Evolutionary conservation across 2,797 vertebrate species (phyloP).

Genomic region (Muscicapa striata): DNA sequence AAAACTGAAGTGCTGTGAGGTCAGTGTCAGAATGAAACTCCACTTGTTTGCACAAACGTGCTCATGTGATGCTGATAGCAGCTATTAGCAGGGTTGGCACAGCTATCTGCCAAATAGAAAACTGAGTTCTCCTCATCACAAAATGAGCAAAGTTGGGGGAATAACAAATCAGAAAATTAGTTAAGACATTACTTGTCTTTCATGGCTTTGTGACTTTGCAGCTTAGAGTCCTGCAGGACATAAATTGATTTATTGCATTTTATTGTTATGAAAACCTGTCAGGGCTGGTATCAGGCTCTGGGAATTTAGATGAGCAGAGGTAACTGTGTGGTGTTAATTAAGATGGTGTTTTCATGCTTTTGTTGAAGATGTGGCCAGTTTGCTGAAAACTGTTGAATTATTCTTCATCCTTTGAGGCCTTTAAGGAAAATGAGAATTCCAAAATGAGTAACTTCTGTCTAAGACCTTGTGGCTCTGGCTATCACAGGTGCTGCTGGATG

Average conservation of each 20-base stretch:
- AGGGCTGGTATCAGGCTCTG: slow-evolving; percentile 22
- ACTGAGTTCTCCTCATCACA: slow-evolving; percentile 66
- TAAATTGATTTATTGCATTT: slow-evolving; percentile 66
- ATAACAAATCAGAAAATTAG: slow-evolving; percentile 79
- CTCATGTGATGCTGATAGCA: slow-evolving; percentile 61
- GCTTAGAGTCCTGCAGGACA: slow-evolving; percentile 49
- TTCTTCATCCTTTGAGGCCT: background rate
- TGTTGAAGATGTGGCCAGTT: background rate
- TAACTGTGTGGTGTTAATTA: slow-evolving; percentile 57
- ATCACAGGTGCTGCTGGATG: background rate
- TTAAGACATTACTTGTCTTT: slow-evolving; percentile 78
- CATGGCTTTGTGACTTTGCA: slow-evolving; percentile 34
- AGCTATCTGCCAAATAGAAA: slow-evolving; percentile 67
- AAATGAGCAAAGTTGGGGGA: slow-evolving; percentile 62
- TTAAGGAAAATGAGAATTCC: slow-evolving; percentile 3
- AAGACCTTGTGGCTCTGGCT: background rate
- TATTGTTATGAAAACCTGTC: slow-evolving; percentile 58
- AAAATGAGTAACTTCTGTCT: background rate
- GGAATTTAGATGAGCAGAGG: slow-evolving; percentile 13
- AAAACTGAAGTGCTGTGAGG: slow-evolving; percentile 69
- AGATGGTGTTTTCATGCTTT: slow-evolving; percentile 4
- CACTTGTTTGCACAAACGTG: slow-evolving; percentile 64
- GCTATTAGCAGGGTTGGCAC: slow-evolving; percentile 72
- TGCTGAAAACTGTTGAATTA: slow-evolving; percentile 28
- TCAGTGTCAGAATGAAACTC: slow-evolving; percentile 59